Base-by-base conservation (phyloP, 2,888 invertebrate genomes). In the Conus canariensis region DNA sequence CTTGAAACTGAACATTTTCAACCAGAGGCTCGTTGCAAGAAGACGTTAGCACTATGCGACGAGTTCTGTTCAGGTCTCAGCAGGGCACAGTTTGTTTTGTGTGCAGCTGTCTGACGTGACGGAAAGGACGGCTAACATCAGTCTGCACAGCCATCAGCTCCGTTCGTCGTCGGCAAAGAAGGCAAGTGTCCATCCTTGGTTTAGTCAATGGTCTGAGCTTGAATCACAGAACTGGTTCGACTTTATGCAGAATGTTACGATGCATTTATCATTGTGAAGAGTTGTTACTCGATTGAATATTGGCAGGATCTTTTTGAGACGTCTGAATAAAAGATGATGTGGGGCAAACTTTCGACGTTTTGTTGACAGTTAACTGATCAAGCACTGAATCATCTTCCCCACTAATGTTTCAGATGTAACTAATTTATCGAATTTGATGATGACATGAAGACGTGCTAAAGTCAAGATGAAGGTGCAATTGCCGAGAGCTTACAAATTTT, bases 51-150 rank as follows among this genome's bases (percentile, higher is more conserved):
- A 45, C 3, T 45, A 45, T 45, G 45, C 45, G 45, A 4, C 64
- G 16, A 64, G 64, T 16, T 2, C 64, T 64, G 64, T 64, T 64
- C 64, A 64, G 10, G 16, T 64, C 12, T 64, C 10, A 64, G 64
- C 64, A 64, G 64, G 22, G 19, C 19, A 4, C 19, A 2, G 70
- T 45, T 45, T 70, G 22, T 22, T 90, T 25, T 64, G 30, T 82
- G 88, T 88, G 59, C 74, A 94, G 92, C 91, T 94, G 60, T 93
- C 45, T 22, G 70, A 83, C 4, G 74, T 94, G 25, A 90, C 93
- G 25, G 92, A 93, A 85, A 91, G 92, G 91, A 93, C 94, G 87
- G 93, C 91, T 85, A 92, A 91, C 87, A 91, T 94, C 86, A 93
- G 92, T 90, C 89, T 94, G 12, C 90, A 91, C 80, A 91, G 91